Percentiles rank a stretch among this genome's conserved stretches.
phyloP scores from a whole-genome alignment of 2,113 vertebrate species.

The Tursiops truncatus region DNA sequence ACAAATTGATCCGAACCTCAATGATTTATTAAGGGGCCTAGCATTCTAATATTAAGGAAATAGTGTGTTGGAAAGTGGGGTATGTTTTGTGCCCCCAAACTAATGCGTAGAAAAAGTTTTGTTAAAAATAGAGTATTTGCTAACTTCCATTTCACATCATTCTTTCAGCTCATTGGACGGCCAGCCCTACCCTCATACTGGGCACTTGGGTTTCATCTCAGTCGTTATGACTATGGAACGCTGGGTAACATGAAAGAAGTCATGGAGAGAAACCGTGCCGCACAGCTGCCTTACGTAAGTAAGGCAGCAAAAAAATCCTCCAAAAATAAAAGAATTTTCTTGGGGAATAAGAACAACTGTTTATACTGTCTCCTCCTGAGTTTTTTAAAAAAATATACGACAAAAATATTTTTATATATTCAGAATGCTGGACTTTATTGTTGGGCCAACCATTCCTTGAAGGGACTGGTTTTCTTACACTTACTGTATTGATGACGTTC shows the following conservation, averaged over 20 bases:
- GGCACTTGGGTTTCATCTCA: slow-evolving; percentile 91
- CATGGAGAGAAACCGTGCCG: slow-evolving; percentile 86
- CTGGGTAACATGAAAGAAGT: slow-evolving; percentile 85
- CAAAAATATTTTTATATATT: not conserved
- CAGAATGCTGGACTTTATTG: not conserved
- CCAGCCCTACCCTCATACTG: slow-evolving; percentile 91
- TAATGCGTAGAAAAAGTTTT: not conserved
- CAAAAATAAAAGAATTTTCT: not conserved
- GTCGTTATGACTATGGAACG: slow-evolving; percentile 88
- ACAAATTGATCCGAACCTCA: not conserved
- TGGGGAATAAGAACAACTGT: not conserved
- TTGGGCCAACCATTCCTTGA: not conserved
- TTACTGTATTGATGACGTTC: not conserved
- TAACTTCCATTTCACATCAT: slow-evolving; percentile 51
- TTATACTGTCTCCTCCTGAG: not conserved
- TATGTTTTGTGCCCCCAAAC: not conserved
- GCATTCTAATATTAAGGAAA: not conserved
- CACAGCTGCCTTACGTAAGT: slow-evolving; percentile 89
- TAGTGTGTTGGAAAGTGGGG: not conserved
- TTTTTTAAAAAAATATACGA: not conserved
- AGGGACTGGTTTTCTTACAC: not conserved
- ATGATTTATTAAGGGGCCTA: not conserved
- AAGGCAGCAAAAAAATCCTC: not conserved
- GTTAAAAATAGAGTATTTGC: not conserved
- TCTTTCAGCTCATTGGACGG: slow-evolving; percentile 85